These are phyloP conservation scores for Cacoxenus indagator DNA, from an alignment of 2,888 invertebrate species.

Conservation along the genomic window DNA sequence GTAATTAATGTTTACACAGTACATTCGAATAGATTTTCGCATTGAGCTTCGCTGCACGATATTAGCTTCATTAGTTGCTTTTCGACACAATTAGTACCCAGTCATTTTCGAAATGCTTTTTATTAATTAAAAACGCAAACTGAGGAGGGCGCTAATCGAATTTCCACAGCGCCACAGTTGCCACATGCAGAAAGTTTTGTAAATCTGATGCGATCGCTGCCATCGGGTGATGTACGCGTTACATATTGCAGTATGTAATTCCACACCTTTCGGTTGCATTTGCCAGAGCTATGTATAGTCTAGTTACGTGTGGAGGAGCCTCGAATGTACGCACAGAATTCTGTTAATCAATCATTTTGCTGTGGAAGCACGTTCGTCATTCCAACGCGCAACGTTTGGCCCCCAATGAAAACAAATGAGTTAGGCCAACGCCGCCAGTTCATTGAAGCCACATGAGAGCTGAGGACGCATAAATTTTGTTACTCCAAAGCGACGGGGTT, in stretches of 20 bases:
- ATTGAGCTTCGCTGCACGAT: too few species aligned
- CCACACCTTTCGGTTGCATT: neutral
- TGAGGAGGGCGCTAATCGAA: slow-evolving; percentile 20
- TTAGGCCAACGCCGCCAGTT: too few species aligned
- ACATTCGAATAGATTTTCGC: slow-evolving; percentile 15
- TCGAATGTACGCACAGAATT: neutral
- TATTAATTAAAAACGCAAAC: neutral
- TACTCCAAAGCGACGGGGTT: neutral
- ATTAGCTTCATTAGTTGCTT: neutral
- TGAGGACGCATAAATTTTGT: neutral
- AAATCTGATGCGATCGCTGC: too few species aligned
- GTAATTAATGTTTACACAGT: slow-evolving; percentile 28
- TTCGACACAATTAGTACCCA: slow-evolving; percentile 21
- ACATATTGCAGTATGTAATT: neutral
- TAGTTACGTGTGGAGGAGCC: slow-evolving; percentile 9
- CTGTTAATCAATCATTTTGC: slow-evolving; percentile 31
- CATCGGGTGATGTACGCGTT: neutral
- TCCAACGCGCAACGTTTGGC: neutral
- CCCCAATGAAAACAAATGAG: neutral
- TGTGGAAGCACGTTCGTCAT: slow-evolving; percentile 27
- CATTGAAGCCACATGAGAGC: neutral
- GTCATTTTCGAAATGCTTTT: neutral
- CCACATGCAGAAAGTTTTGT: neutral
- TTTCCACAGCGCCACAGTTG: neutral
- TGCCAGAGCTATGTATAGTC: neutral